phyloP scores from a whole-genome alignment of 2,888 invertebrate species.

The Cantharis rufa region DNA sequence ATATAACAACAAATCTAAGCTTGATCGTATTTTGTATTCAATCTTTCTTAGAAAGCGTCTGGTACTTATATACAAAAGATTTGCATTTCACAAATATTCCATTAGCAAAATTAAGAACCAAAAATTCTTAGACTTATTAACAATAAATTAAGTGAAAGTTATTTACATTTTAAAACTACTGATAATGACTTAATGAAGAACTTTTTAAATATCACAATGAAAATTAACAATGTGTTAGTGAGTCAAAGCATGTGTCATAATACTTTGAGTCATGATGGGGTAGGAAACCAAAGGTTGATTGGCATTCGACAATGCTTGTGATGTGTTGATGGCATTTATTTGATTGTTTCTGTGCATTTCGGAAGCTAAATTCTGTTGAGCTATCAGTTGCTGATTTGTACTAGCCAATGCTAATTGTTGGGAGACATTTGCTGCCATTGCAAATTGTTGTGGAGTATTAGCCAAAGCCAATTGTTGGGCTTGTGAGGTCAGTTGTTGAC shows the following conservation, averaged over 20 bases:
- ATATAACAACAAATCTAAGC: not conserved
- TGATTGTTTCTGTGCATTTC: conserved; percentile 50
- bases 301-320: conserved; percentile 63
- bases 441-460: conserved; percentile 46
- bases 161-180: not conserved
- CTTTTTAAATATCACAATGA: conserved; percentile 7
- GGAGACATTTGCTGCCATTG: conserved; percentile 44
- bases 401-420: conserved; percentile 49
- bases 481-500: conserved; percentile 47
- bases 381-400: conserved; percentile 45
- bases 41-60: not conserved
- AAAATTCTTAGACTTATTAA: not conserved
- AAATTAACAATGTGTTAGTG: conserved; percentile 26
- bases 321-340: conserved; percentile 56
- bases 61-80: not conserved
- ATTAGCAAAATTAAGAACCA: not conserved
- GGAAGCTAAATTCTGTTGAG: conserved; percentile 48
- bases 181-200: not conserved
- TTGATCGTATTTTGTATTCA: not conserved
- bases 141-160: not conserved
- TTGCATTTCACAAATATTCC: not conserved
- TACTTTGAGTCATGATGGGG: conserved; percentile 67
- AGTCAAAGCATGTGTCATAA: conserved; percentile 49
- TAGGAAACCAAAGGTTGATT: conserved; percentile 67
- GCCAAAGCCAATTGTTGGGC: conserved; percentile 43